phyloP scores from a whole-genome alignment of 2,888 invertebrate species.

The Chalcis sispes region DNA sequence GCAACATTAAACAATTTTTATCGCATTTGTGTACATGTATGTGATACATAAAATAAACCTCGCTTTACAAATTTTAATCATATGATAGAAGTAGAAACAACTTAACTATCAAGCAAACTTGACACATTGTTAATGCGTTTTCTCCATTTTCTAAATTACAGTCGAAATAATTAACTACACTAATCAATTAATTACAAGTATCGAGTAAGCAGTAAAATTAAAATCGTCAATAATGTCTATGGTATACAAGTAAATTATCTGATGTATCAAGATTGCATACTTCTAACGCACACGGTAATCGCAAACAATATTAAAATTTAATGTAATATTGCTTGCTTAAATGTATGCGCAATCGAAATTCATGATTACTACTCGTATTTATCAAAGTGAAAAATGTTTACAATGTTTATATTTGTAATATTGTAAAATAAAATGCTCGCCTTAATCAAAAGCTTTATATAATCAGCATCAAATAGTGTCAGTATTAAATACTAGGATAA shows the following conservation, averaged over 20 bases:
- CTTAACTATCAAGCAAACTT: slow-evolving; percentile 40
- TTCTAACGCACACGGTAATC: too few relatives aligned
- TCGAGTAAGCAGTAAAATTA: slow-evolving; percentile 36
- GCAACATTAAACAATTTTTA: slow-evolving; percentile 50
- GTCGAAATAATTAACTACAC: slow-evolving; percentile 26
- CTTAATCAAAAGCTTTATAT: slow-evolving; percentile 21
- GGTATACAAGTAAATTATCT: slow-evolving; percentile 40
- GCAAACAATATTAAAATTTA: slow-evolving; percentile 10
- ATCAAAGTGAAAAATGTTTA: slow-evolving; percentile 45
- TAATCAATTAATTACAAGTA: slow-evolving; percentile 39
- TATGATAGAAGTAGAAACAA: slow-evolving; percentile 36
- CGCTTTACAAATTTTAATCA: slow-evolving; percentile 46
- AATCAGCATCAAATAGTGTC: slow-evolving; percentile 8
- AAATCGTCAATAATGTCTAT: slow-evolving; percentile 42
- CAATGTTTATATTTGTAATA: slow-evolving; percentile 4
- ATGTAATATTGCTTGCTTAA: neutral
- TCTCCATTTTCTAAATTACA: slow-evolving; percentile 27
- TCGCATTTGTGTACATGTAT: slow-evolving; percentile 37
- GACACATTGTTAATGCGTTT: slow-evolving; percentile 15
- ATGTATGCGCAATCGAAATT: neutral
- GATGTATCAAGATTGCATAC: neutral
- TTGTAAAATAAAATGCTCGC: slow-evolving; percentile 35
- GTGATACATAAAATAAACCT: slow-evolving; percentile 51
- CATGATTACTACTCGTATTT: slow-evolving; percentile 15
- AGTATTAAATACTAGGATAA: neutral